A percentile compares a stretch with the other conserved stretches of the same genome.
These are phyloP conservation scores for Papilio polytes DNA, from an alignment of 1,140 invertebrate genomes.

Conservation along the genomic window DNA sequence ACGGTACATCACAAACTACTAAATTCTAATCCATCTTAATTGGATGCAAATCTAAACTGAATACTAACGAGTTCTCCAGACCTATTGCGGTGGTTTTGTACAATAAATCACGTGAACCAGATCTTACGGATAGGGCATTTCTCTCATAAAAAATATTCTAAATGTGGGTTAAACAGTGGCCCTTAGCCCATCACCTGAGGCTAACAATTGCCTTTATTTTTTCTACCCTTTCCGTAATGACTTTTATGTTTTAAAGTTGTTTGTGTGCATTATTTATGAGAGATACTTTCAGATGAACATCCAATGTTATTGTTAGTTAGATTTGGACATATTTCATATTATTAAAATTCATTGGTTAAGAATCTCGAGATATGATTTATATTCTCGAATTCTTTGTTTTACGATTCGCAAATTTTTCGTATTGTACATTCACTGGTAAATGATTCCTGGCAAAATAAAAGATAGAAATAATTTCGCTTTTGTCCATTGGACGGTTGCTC, in stretches of 20 bases:
- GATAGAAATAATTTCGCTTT: too few relatives aligned
- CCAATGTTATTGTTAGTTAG: background rate
- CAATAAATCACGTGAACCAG: constrained; percentile 74
- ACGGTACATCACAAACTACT: constrained; percentile 56
- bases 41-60: constrained; percentile 75
- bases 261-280: constrained; percentile 33
- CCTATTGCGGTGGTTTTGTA: constrained; percentile 52
- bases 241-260: constrained; percentile 61
- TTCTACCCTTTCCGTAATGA: constrained; percentile 64
- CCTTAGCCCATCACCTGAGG: constrained; percentile 60
- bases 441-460: constrained; percentile 4
- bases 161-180: constrained; percentile 76
- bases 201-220: constrained; percentile 62
- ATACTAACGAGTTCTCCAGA: constrained; percentile 74
- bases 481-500: too few relatives aligned
- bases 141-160: constrained; percentile 67
- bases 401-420: background rate
- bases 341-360: background rate
- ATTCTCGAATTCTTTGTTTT: background rate
- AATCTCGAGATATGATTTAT: background rate
- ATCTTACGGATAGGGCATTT: constrained; percentile 67
- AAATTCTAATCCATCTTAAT: constrained; percentile 68
- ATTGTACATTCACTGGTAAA: background rate
- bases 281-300: constrained; percentile 8
- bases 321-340: background rate